Evolutionary conservation across 2,797 vertebrate genomes (phyloP).

Genomic region (Sarcoramphus papa): DNA sequence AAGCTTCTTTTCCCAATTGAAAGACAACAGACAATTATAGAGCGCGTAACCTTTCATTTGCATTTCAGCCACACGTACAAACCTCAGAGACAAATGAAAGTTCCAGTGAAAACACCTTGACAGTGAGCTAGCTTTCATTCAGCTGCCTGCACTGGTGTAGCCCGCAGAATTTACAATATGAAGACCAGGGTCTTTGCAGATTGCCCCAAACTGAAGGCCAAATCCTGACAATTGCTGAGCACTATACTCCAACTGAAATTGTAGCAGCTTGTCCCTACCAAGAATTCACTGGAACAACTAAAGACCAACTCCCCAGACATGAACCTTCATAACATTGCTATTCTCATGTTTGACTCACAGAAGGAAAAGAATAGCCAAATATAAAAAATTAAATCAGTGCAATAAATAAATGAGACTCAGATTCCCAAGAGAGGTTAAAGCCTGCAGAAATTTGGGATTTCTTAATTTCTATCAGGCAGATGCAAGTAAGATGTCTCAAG

Average conservation of each 20-base stretch:
- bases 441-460: neutral
- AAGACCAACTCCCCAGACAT: neutral
- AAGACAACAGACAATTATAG: constrained; percentile 29
- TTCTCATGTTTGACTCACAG: neutral
- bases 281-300: neutral
- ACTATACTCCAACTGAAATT: neutral
- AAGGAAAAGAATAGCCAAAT: neutral
- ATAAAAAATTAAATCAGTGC: neutral
- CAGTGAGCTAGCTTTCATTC: neutral
- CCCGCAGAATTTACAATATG: neutral
- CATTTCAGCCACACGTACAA: neutral
- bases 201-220: neutral
- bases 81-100: neutral
- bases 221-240: neutral
- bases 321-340: neutral
- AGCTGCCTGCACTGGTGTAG: neutral
- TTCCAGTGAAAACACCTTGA: neutral
- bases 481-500: neutral
- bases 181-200: neutral
- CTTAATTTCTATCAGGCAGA: neutral
- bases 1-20: neutral
- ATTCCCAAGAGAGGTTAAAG: neutral
- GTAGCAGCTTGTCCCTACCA: neutral
- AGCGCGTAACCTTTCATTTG: neutral
- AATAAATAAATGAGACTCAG: neutral